Percentiles rank a stretch among this genome's conserved stretches.
Evolutionary conservation across 2,113 vertebrate species (phyloP).

Genomic region (Corythornis cristatus): DNA sequence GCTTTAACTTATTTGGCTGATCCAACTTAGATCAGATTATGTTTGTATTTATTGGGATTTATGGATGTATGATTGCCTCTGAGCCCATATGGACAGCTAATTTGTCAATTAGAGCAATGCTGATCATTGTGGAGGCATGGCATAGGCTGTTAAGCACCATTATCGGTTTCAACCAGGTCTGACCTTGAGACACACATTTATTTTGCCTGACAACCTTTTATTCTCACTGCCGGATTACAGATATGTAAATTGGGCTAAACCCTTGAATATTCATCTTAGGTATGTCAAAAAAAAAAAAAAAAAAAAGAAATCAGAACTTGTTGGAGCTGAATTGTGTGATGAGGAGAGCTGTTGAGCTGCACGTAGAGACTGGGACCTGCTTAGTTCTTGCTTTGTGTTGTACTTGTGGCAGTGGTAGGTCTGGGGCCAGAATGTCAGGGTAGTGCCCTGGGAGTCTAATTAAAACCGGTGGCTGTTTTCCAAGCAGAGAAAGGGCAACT

Average conservation of each 20-base stretch:
- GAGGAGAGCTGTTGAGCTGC: slow-evolving; percentile 4
- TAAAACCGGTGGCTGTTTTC: slow-evolving; percentile 5
- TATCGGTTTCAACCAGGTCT: slow-evolving; percentile 70
- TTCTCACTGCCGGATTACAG: slow-evolving; percentile 69
- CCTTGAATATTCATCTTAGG: slow-evolving; percentile 72
- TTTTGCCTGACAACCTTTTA: slow-evolving; percentile 74
- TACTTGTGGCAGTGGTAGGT: background rate
- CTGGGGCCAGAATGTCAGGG: background rate
- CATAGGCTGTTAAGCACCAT: slow-evolving; percentile 66
- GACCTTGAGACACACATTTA: slow-evolving; percentile 75
- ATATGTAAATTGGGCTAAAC: slow-evolving; percentile 66
- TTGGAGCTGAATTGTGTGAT: slow-evolving; percentile 44
- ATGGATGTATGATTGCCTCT: slow-evolving; percentile 74
- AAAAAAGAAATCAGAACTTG: background rate
- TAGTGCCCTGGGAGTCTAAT: background rate
- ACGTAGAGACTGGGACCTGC: background rate
- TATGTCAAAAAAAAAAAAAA: background rate
- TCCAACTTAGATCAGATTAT: slow-evolving; percentile 79
- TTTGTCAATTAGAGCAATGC: slow-evolving; percentile 77
- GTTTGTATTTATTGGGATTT: slow-evolving; percentile 79
- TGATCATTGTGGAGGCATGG: slow-evolving; percentile 59
- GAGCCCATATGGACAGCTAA: slow-evolving; percentile 74
- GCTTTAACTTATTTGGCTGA: slow-evolving; percentile 75
- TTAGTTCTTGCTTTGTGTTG: background rate
- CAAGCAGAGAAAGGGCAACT: background rate